Base-by-base conservation (phyloP, 2,797 vertebrate species). In the Morelia viridis region DNA sequence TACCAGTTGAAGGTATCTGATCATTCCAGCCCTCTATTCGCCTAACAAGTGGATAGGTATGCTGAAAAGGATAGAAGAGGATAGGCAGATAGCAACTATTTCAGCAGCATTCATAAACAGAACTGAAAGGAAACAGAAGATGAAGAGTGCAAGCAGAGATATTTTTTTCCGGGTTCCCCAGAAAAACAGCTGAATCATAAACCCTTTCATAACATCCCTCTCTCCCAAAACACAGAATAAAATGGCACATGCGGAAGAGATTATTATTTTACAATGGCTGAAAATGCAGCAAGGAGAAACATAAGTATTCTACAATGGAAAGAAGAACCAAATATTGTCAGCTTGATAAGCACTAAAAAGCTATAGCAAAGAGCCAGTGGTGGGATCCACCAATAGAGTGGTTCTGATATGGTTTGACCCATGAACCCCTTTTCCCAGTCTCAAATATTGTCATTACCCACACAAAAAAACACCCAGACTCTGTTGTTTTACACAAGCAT, bases 51-150 rank as follows among this genome's bases (percentile, higher is more conserved):
- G 95, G 97, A 96, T 91, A 97, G 96, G 97, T 96, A 97, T 97
- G 97, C 98, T 97, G 97, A 96, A 97, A 96, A 97, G 89, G 97
- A 97, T 95, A 97, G 97, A 97, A 92, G 96, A 98, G 97, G 97
- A 96, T 50, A 80, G 85, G 87, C 24, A 98, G 96, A 97, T 92
- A 97, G 97, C 88, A 96, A 97, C 96, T 96, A 97, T 96, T 96
- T 93, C 91, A 97, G 96, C 95, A 96, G 97, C 94, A 95, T 95
- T 96, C 95, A 96, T 71, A 95, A 95, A 89, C 96, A 97, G 96
- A 95, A 95, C 94, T 26, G 90, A 96, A 96, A 96, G 97, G 95
- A 95, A 92, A 96, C 96, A 91, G 93, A 94, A 94, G 85, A 60
- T 95, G 90, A 91, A 93, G 89, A 89, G 58, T 91, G 96, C 65